Base-by-base conservation (phyloP, 2,888 invertebrate genomes). In the Tribolium freemani region DNA sequence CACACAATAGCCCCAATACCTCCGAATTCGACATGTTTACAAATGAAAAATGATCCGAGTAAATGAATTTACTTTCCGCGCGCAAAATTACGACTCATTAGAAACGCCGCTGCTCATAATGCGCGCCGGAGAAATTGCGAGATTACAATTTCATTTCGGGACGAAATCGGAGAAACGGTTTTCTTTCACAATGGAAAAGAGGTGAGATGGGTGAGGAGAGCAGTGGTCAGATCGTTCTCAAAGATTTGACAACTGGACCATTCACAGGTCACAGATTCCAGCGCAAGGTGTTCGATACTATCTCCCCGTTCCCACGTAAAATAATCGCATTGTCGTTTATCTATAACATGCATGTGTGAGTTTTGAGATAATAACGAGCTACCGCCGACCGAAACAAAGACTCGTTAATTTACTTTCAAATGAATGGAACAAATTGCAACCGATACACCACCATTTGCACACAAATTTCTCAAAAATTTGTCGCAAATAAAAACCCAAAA, bases 1-100 rank as follows among this genome's bases (percentile, higher is more conserved):
- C 26, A 75, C 20, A 74, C 75, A 78, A 78, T 46, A 48, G 80
- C 79, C 78, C 79, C 78, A 76, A 80, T 79, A 81, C 79, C 74
- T 76, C 76, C 76, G 70, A 67, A 76, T 75, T 69, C 71, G 74
- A 72, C 74, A 74, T 73, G 71, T 72, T 72, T 71, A 63, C 60
- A 61, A 57, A 77, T 77, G 78, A 78, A 77, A 78, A 78, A 76
- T 76, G 78, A 77, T 68, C 38, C 38, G 9, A 48, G 8, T 3
- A 26, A 26, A 26, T 26, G 26, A 26, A 26, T 26, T 26, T 26
- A 26, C 26, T 26, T 26, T 26, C 26, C 26, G 26, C 26, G 26
- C 3, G 26, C 26, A 26, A 26, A 26, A 26, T 26, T 26, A 50
- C 50, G 50, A 50, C 10, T 44, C 21, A 53, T 53, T 53, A 20